Base-by-base conservation (phyloP, 1,140 invertebrate species). In the Pteromalus puparum region DNA sequence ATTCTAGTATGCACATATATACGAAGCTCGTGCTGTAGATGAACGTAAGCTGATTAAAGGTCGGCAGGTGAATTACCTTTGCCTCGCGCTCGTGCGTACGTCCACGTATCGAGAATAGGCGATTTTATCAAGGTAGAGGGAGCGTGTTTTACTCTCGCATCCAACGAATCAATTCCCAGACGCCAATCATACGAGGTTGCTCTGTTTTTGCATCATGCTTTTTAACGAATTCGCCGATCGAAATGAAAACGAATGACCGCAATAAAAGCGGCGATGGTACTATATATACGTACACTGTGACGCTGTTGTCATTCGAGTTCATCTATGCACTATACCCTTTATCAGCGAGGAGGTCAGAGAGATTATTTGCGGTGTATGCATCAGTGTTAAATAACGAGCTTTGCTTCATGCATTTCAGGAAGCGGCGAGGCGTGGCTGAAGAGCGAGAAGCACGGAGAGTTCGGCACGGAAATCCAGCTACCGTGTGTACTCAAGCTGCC, bases 401-500 rank as follows among this genome's bases (percentile, higher is more conserved):
- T 82, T 87, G 81, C 80, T 85, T 87, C 86, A 85, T 88, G 80
- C 88, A 84, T 92, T 92, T 86, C 89, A 93, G 92, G 92, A 80
- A 92, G 89, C 87, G 88, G 89, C 84, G 90, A 93, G 83, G 91
- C 92, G 68, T 93, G 92, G 91, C 85, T 92, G 86, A 93, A 90
- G 82, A 93, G 90, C 48, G 91, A 91, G 81, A 91, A 92, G 86
- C 88, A 90, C 75, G 92, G 89, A 13, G 92, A 93, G 87, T 93
- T 90, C 89, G 97, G 97, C 4, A 94, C 95, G 26, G 95, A 95
- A 46, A 96, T 97, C 34, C 93, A 94, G 30, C 93, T 98, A 65
- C 95, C 95, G 2, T 98, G 97, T 92, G 94, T 95, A 28, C 95
- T 98, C 83, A 96, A 97, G 90, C 95, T 95, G 78, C 93, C 94